Base-by-base conservation (phyloP, 2,113 vertebrate species). In the Natator depressus region DNA sequence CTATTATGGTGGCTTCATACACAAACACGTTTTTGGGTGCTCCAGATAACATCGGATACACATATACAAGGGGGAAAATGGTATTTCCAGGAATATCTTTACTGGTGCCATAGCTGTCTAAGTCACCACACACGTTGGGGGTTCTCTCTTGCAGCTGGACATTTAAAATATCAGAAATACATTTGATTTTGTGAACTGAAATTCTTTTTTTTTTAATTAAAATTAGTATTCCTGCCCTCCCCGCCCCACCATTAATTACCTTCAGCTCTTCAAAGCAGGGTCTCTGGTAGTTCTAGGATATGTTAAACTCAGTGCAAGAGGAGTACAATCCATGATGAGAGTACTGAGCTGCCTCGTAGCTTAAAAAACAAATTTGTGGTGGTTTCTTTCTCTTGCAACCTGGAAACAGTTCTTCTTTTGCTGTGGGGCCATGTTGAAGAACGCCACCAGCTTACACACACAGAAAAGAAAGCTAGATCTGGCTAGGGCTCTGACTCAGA, bases 11-110 rank as follows among this genome's bases (percentile, higher is more conserved):
- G 54, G 79, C 89, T 93, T 55, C 93, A 72, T 84, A 92, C 69
- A 87, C 95, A 97, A 96, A 95, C 92, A 94, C 95, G 87, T 95
- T 96, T 92, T 96, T 2, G 1, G 80, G 97, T 97, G 93, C 89
- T 89, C 93, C 89, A 97, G 97, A 97, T 98, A 97, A 80, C 85
- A 96, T 97, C 96, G 89, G 88, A 89, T 97, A 92, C 94, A 95
- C 89, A 95, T 93, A 97, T 94, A 96, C 84, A 95, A 90, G 27
- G 91, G 62, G 57, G 90, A 97, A 14, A 82, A 96, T 93, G 69
- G 87, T 84, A 92, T 96, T 96, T 95, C 84, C 91, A 95, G 51
- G 87, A 95, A 92, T 93, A 92, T 82, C 90, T 86, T 94, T 97
- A 96, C 93, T 95, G 91, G 62, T 96, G 57, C 94, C 89, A 75